Evolutionary conservation across 2,888 invertebrate species (phyloP).

Genomic region (Hydrotaea diabolus): DNA sequence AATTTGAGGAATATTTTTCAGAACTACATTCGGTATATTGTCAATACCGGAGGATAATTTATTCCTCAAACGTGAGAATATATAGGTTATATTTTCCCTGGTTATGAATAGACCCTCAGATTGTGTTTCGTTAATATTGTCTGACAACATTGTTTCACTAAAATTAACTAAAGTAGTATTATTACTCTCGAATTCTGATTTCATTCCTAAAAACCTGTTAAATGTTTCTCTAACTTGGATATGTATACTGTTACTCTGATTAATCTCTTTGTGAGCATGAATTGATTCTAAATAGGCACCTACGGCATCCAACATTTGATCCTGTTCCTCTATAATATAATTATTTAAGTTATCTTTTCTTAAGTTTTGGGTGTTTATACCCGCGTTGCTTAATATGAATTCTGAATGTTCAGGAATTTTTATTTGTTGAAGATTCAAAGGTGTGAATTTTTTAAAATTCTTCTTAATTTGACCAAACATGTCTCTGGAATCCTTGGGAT

Average conservation of each 20-base stretch:
- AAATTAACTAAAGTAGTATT: background rate
- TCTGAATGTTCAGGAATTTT: background rate
- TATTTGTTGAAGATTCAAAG: slow-evolving; percentile 6
- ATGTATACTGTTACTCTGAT: background rate
- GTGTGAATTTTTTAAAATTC: slow-evolving; percentile 23
- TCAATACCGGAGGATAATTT: slow-evolving; percentile 44
- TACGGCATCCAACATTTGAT: background rate
- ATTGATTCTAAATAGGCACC: background rate
- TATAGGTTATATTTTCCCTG: slow-evolving; percentile 24
- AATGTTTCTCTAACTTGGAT: background rate
- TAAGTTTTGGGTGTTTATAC: background rate
- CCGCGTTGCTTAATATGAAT: background rate
- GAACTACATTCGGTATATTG: slow-evolving; percentile 8
- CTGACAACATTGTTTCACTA: background rate
- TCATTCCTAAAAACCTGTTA: background rate
- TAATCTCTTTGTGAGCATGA: background rate
- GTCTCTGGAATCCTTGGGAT: background rate
- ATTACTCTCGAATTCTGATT: background rate
- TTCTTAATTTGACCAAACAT: slow-evolving; percentile 27
- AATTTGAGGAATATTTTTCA: background rate
- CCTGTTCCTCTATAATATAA: background rate
- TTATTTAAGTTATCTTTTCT: background rate
- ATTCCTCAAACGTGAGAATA: slow-evolving; percentile 31
- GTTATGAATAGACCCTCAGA: slow-evolving; percentile 33
- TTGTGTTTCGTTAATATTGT: background rate